Conservation (phyloP, 2,797 vertebrate genomes). For the Arctocebus calabarensis region DNA sequence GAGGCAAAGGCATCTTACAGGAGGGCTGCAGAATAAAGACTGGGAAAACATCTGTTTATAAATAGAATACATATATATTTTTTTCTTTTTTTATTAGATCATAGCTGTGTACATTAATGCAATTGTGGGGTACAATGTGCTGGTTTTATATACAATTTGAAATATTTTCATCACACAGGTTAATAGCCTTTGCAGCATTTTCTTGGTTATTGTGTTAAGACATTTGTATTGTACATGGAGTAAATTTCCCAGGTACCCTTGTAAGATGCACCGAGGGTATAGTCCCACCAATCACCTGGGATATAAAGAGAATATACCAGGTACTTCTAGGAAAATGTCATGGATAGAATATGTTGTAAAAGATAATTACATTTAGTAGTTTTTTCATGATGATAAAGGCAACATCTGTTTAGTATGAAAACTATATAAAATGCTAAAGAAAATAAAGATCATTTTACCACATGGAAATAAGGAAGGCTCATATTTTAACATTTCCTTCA, state of each 20-base stretch:
- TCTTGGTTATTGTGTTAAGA: no score
- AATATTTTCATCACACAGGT: no score
- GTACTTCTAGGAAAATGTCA: not conserved
- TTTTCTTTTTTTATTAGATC: no score
- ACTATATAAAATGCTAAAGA: constrained; percentile 11
- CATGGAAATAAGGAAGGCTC: constrained; percentile 1
- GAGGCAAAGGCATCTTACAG: not conserved
- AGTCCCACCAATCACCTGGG: no score
- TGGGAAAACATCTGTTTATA: not conserved
- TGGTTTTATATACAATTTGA: no score
- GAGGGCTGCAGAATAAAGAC: not conserved
- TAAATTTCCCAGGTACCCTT: no score
- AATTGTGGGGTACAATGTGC: no score
- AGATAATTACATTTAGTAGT: not conserved
- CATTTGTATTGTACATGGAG: no score
- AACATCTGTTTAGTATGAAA: not conserved
- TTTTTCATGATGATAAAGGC: not conserved
- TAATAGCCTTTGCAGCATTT: no score
- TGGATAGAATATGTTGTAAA: not conserved
- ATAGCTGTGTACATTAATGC: no score
- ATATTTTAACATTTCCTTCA: constrained; percentile 24
- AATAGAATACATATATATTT: not conserved
- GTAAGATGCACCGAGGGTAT: no score
- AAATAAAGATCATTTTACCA: not conserved
- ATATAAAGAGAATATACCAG: not conserved